Evolutionary conservation across 2,888 invertebrate species (phyloP).

Genomic region (Pachydiplax longipennis): DNA sequence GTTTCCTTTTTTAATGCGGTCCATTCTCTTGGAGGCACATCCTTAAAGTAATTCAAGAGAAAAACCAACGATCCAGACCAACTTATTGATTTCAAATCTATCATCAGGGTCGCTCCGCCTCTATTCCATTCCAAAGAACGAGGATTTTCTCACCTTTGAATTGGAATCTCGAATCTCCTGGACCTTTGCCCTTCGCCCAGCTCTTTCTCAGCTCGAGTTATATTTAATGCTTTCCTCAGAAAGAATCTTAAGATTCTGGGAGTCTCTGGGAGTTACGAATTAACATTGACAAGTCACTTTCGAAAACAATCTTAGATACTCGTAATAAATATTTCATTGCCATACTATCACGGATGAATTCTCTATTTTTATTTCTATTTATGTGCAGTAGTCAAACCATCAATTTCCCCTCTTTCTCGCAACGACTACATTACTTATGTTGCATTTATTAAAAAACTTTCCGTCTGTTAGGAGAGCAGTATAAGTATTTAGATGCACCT

Average conservation of each 20-base stretch:
- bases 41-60: neutral
- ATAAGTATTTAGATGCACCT: no score
- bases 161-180: neutral
- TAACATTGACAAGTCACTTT: neutral
- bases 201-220: neutral
- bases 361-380: no score
- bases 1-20: neutral
- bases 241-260: neutral
- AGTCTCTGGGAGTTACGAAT: neutral
- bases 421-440: no score
- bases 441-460: no score
- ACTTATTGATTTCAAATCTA: conserved; percentile 39
- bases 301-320: no score
- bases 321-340: no score
- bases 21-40: neutral
- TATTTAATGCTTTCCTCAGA: neutral
- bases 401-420: no score
- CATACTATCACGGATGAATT: no score
- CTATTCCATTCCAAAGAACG: conserved; percentile 14
- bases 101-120: conserved; percentile 24
- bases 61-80: conserved; percentile 6
- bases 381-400: no score
- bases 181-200: conserved; percentile 9
- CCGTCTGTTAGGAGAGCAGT: no score
- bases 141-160: conserved; percentile 20